Percentiles rank a stretch among this genome's conserved stretches.
phyloP scores from a whole-genome alignment of 2,113 vertebrate species.

The Chionomys nivalis region DNA sequence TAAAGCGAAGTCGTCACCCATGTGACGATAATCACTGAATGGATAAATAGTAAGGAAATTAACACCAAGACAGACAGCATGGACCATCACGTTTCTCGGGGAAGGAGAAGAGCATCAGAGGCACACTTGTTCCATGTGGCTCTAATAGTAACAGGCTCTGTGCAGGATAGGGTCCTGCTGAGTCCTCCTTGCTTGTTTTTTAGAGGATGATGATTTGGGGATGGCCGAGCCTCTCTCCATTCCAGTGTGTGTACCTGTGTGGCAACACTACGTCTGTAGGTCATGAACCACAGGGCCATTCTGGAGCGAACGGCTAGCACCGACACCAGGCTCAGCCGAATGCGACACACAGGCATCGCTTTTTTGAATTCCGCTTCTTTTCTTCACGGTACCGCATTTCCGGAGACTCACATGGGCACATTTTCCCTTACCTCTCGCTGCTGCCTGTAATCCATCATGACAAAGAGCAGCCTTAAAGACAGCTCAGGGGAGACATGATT shows the following conservation, averaged over 20 bases:
- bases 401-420: background rate
- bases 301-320: background rate
- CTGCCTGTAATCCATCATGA: conserved; percentile 71
- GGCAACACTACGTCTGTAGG: conserved; percentile 44
- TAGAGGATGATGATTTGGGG: background rate
- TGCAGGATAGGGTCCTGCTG: background rate
- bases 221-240: background rate
- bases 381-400: background rate
- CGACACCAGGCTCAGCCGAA: background rate
- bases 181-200: conserved; percentile 48
- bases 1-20: background rate
- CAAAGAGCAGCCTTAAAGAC: conserved; percentile 63
- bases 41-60: background rate
- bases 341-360: background rate
- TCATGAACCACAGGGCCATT: background rate
- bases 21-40: background rate
- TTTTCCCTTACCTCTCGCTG: conserved; percentile 6
- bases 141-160: background rate
- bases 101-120: background rate
- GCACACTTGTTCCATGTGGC: background rate
- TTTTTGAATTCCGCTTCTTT: conserved; percentile 38
- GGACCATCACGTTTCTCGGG: background rate
- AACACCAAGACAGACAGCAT: background rate
- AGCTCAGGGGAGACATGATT: conserved; percentile 59
- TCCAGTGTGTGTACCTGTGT: background rate